Evolutionary conservation across 1,140 invertebrate genomes (phyloP), one percentile per base, ranked within the genome.

Genomic region (Drosophila virilis): DNA sequence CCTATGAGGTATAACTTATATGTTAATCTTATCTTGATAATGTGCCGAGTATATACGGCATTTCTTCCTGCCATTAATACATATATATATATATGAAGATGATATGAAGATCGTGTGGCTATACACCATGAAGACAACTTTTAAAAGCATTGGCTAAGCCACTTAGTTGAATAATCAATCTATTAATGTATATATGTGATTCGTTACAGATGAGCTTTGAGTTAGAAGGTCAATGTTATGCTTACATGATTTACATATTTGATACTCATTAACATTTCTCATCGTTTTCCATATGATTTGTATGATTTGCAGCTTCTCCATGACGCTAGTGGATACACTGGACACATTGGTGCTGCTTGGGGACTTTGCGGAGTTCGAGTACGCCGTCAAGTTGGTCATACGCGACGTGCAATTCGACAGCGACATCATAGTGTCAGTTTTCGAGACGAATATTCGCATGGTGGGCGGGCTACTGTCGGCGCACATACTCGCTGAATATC

Each of bases 361-460:
- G 8, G 97, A 99, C 93, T 95, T 98, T 76, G 95, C 97, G 66
- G 98, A 99, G 93, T 99, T 99, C 93, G 98, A 98, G 92, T 94
- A 95, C 86, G 98, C 97, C 45, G 96, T 99, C 1, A 96, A 96
- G 93, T 93, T 98, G 68, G 95, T 99, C 15, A 96, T 98, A 60
- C 94, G 93, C 74, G 96, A 98, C 93, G 96, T 99, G 10, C 95
- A 93, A 67, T 99, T 99, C 93, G 97, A 99, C 93, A 96, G 95
- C 76, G 98, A 99, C 93, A 95, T 99, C 64, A 95, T 98, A 70
- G 98, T 99, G 12, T 99, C 98, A 1, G 97, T 99, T 7, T 99
- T 99, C 93, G 98, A 99, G 93, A 99, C 98, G 9, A 99, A 99
- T 92, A 99, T 99, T 84, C 94, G 98, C 70, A 96, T 99, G 93